Base-by-base conservation (phyloP, 2,113 vertebrate genomes). In the Cololabis saira region DNA sequence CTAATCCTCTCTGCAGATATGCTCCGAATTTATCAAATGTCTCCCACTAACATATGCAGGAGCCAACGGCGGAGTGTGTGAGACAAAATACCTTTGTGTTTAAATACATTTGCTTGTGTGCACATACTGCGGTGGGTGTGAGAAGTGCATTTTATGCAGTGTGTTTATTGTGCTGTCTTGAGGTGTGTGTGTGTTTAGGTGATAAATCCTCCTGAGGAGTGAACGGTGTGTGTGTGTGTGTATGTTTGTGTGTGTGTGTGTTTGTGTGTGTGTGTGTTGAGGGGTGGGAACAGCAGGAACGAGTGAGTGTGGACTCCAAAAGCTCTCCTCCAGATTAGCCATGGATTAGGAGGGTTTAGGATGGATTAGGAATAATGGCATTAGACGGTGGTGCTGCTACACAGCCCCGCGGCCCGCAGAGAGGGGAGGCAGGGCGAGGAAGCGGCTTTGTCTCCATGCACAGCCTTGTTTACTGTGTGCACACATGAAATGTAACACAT, bases 361-460 rank as follows among this genome's bases (percentile, higher is more conserved):
- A 74, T 72, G 88, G 90, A 90, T 91, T 90, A 91, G 88, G 87
- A 89, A 91, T 91, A 91, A 91, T 91, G 88, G 88, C 87, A 91
- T 91, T 91, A 91, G 88, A 79, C 84, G 76, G 83, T 67, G 75
- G 78, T 61, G 82, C 82, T 74, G 82, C 88, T 78, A 78, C 88
- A 83, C 78, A 80, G 84, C 70, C 85, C 85, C 49, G 82, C 74
- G 81, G 84, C 82, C 85, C 59, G 12, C 69, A 48, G 85, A 81
- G 89, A 85, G 82, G 72, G 78, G 83, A 72, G 77, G 62, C 71
- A 60, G 65, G 58, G 53, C 58, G 45, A 81, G 49, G 61, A 79
- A 86, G 60, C 66, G 14, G 82, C 87, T 83, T 90, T 90, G 80
- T 91, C 80, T 83, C 69, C 67, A 74, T 80, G 67, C 67, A 55